These are phyloP conservation scores for Arrhopalites spinosus DNA, from an alignment of 2,888 invertebrate genomes.

Conservation along the genomic window DNA sequence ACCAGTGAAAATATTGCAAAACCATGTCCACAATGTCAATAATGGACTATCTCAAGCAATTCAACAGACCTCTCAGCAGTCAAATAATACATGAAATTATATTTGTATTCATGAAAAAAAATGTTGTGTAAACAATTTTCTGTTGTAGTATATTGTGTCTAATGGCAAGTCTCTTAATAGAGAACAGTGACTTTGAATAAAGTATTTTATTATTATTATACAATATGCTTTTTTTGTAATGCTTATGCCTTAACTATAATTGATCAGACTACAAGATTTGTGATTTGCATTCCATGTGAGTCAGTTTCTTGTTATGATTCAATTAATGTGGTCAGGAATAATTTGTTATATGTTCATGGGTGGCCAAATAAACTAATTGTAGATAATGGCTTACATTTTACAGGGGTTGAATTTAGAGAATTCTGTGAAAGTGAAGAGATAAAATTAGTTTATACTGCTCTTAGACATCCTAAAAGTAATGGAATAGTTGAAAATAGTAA, in stretches of 20 bases:
- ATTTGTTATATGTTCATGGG: not conserved
- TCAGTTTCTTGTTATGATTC: not conserved
- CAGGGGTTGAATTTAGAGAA: not conserved
- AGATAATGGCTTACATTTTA: slow-evolving; percentile 15
- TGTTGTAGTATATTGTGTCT: no score
- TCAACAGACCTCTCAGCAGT: no score
- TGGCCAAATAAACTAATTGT: not conserved
- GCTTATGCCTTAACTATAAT: not conserved
- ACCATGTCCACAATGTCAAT: no score
- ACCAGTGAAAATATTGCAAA: no score
- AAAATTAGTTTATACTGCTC: not conserved
- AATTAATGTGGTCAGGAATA: not conserved
- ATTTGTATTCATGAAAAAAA: no score
- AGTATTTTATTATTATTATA: no score
- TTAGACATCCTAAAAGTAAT: slow-evolving; percentile 16
- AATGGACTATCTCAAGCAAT: no score
- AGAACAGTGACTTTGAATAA: no score
- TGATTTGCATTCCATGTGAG: slow-evolving; percentile 2
- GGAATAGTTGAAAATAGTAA: slow-evolving; percentile 3
- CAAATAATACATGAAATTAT: no score
- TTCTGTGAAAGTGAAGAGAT: not conserved
- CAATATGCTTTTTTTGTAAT: no score
- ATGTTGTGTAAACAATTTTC: no score
- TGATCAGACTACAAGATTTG: slow-evolving; percentile 3
- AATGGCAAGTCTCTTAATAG: no score